Evolutionary conservation across 2,113 vertebrate genomes (phyloP).

Genomic region (Scophthalmus maximus): DNA sequence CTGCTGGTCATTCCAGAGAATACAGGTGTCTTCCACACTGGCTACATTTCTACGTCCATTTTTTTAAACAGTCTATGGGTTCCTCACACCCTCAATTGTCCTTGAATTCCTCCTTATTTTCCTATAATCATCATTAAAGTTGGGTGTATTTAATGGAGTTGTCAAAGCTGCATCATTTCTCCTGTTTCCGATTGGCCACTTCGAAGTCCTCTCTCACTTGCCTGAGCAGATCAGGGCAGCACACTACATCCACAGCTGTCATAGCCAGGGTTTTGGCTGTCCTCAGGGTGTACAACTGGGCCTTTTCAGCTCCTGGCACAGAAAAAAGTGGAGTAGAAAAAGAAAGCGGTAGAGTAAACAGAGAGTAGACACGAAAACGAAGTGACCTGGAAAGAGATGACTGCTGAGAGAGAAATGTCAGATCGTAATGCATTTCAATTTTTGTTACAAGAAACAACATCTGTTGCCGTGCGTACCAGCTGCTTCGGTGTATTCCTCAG

Average conservation of each 20-base stretch:
- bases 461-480: slow-evolving; percentile 77
- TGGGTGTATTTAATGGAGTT: neutral
- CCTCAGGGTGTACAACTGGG: slow-evolving; percentile 88
- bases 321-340: slow-evolving; percentile 14
- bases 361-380: slow-evolving; percentile 15
- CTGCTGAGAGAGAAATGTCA: neutral
- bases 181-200: slow-evolving; percentile 80
- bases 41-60: too few relatives aligned
- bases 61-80: too few relatives aligned
- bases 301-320: slow-evolving; percentile 85
- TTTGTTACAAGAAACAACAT: neutral
- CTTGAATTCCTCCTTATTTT: neutral
- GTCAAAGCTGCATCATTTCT: slow-evolving; percentile 38
- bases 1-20: too few relatives aligned
- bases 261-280: slow-evolving; percentile 89
- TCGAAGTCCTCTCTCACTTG: slow-evolving; percentile 86
- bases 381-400: slow-evolving; percentile 26
- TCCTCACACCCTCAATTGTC: too few relatives aligned
- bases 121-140: neutral
- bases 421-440: slow-evolving; percentile 7
- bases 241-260: slow-evolving; percentile 90
- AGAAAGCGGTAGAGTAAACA: slow-evolving; percentile 13
- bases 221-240: slow-evolving; percentile 85
- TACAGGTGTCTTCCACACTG: too few relatives aligned
- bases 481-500: slow-evolving; percentile 88